Percentiles rank a stretch among this genome's conserved stretches.
Conservation (phyloP, 2,797 vertebrate species). For the Xenentodon cancila region DNA sequence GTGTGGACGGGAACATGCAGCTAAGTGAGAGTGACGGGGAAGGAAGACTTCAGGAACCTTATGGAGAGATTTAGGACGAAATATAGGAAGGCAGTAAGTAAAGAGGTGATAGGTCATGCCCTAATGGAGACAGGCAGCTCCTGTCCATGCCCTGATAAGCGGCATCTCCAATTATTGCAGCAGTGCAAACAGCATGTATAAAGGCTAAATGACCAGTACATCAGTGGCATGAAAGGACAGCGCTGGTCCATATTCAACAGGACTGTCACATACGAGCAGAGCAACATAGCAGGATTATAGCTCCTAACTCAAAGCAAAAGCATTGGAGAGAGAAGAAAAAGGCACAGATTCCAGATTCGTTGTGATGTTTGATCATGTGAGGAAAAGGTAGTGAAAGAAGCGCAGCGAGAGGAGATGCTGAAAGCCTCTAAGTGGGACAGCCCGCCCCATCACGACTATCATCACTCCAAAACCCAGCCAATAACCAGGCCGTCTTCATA, state of each 20-base stretch:
- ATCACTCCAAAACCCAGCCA: slow-evolving; percentile 64
- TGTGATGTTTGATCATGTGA: slow-evolving; percentile 52
- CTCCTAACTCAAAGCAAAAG: slow-evolving; percentile 48
- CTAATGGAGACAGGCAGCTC: slow-evolving; percentile 80
- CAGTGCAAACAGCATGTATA: slow-evolving; percentile 60
- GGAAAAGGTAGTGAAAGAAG: slow-evolving; percentile 45
- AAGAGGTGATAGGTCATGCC: slow-evolving; percentile 40
- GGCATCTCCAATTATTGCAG: slow-evolving; percentile 56
- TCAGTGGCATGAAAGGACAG: slow-evolving; percentile 52
- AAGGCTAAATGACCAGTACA: slow-evolving; percentile 54
- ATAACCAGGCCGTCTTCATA: slow-evolving; percentile 74
- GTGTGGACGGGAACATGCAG: slow-evolving; percentile 56
- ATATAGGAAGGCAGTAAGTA: slow-evolving; percentile 42
- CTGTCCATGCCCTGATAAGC: slow-evolving; percentile 61
- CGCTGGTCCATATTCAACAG: slow-evolving; percentile 41
- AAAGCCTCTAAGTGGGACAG: slow-evolving; percentile 68
- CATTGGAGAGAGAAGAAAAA: slow-evolving; percentile 32
- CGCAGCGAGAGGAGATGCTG: slow-evolving; percentile 57
- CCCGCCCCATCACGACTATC: slow-evolving; percentile 53
- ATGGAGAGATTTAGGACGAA: slow-evolving; percentile 42
- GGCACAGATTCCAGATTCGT: slow-evolving; percentile 17
- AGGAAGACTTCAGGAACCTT: slow-evolving; percentile 61
- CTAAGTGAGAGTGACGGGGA: slow-evolving; percentile 66
- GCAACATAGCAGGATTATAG: slow-evolving; percentile 39
- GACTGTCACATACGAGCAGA: slow-evolving; percentile 23